Percentiles rank a stretch among this genome's conserved stretches.
Conservation (phyloP, 1,140 invertebrate genomes). For the Bombus sylvicola region DNA sequence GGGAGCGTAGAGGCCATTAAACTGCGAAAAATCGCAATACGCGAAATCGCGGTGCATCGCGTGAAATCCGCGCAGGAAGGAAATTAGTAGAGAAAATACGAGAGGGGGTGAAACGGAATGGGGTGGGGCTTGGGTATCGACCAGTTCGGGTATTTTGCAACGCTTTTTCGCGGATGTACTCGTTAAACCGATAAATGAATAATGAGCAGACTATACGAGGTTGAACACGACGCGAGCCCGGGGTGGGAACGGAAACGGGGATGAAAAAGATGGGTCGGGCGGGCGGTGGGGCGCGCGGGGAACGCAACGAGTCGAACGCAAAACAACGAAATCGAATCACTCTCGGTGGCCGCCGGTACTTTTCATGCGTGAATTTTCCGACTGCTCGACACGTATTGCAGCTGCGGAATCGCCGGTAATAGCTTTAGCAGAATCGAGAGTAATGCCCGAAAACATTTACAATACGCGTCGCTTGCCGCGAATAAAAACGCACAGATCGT, state of each 20-base stretch:
- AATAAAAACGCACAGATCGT: slow-evolving; percentile 65
- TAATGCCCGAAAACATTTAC: slow-evolving; percentile 71
- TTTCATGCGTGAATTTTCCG: slow-evolving; percentile 80
- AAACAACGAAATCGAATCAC: slow-evolving; percentile 80
- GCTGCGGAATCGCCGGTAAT: slow-evolving; percentile 68
- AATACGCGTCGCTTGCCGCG: slow-evolving; percentile 68
- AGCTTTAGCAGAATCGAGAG: slow-evolving; percentile 71
- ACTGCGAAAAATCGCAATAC: slow-evolving; percentile 35
- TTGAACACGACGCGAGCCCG: slow-evolving; percentile 57
- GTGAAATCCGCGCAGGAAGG: slow-evolving; percentile 41
- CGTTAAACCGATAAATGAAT: slow-evolving; percentile 77
- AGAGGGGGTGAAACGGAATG: neutral
- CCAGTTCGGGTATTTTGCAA: slow-evolving; percentile 66
- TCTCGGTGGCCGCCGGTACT: slow-evolving; percentile 77
- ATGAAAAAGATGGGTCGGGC: neutral
- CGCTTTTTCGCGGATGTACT: slow-evolving; percentile 74
- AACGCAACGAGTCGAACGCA: slow-evolving; percentile 70
- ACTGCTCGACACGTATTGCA: slow-evolving; percentile 69
- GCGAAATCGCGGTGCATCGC: slow-evolving; percentile 21
- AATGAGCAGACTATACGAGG: slow-evolving; percentile 71
- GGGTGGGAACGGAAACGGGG: neutral
- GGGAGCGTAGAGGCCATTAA: neutral
- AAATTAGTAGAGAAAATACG: slow-evolving; percentile 51
- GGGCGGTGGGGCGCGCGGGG: neutral
- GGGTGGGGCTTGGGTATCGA: slow-evolving; percentile 50